These are phyloP conservation scores for Chamaetylas fuelleborni DNA, from an alignment of 2,113 vertebrate species.

Conservation along the genomic window DNA sequence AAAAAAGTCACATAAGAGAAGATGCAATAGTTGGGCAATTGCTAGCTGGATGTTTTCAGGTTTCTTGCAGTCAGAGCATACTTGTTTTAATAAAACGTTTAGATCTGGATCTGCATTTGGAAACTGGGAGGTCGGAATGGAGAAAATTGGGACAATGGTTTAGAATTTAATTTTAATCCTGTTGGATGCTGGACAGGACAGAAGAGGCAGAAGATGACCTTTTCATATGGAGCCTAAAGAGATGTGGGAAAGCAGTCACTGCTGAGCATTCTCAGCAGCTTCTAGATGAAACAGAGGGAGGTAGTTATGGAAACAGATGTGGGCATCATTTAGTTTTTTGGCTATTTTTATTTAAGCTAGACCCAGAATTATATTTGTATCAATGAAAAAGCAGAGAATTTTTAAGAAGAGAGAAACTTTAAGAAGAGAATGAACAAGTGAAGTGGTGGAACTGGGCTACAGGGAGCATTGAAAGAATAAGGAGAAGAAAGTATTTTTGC, in stretches of 20 bases:
- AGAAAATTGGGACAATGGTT: not conserved
- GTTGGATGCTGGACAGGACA: not conserved
- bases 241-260: not conserved
- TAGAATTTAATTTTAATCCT: not conserved
- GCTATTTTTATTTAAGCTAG: not conserved
- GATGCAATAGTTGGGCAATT: not conserved
- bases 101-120: not conserved
- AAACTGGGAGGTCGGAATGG: not conserved
- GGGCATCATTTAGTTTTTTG: not conserved
- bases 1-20: not conserved
- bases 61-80: not conserved
- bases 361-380: not conserved
- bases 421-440: not conserved
- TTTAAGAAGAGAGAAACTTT: not conserved
- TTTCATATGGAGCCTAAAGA: not conserved
- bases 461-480: not conserved
- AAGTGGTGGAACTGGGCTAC: not conserved
- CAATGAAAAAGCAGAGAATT: not conserved
- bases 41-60: not conserved
- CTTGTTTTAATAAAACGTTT: not conserved
- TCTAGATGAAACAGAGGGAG: not conserved
- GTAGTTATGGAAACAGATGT: not conserved
- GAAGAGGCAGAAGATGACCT: not conserved
- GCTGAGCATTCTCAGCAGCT: not conserved
- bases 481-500: not conserved